phyloP scores from a whole-genome alignment of 2,797 vertebrate species.

The Protonibea diacanthus region DNA sequence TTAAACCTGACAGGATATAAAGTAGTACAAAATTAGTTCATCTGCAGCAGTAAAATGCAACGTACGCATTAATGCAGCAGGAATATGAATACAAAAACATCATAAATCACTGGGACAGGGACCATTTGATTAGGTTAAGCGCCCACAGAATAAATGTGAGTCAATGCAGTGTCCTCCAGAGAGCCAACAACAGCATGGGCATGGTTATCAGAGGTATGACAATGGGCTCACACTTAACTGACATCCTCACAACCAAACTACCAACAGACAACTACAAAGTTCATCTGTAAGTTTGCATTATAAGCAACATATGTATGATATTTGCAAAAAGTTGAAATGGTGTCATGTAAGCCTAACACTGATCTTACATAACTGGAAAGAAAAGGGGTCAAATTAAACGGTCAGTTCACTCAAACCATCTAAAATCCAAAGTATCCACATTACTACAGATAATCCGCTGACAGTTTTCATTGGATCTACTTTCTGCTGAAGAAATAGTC shows the following conservation, averaged over 20 bases:
- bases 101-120: not conserved
- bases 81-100: not conserved
- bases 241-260: not conserved
- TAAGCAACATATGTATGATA: no score
- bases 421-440: conserved; percentile 6
- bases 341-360: no score
- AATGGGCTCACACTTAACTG: not conserved
- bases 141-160: no score
- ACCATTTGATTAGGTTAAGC: not conserved
- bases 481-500: conserved; percentile 19
- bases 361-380: not conserved
- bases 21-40: no score
- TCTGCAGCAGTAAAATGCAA: not conserved
- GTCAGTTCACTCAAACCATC: not conserved
- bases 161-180: not conserved
- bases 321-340: no score
- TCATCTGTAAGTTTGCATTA: not conserved
- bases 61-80: not conserved
- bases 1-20: not conserved
- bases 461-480: conserved; percentile 15
- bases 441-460: conserved; percentile 2
- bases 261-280: not conserved
- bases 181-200: not conserved
- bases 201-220: not conserved
- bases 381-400: not conserved